Evolutionary conservation across 1,140 invertebrate species (phyloP).

Genomic region (Stegodyphus dumicola): DNA sequence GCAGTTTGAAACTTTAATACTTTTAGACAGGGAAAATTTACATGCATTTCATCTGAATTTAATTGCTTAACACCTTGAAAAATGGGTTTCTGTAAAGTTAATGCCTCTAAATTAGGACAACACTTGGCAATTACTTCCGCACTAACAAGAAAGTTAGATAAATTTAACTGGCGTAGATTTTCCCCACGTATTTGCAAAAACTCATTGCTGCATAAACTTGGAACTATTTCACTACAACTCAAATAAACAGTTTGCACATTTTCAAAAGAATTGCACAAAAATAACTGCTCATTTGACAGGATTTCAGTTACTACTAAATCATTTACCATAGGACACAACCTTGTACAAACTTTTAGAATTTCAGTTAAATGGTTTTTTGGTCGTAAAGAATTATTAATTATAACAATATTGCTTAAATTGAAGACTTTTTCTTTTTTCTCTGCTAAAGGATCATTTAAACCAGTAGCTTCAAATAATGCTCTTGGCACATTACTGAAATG

Average conservation of each 20-base stretch:
- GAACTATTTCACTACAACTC: slow-evolving; percentile 20
- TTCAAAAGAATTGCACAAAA: slow-evolving; percentile 15
- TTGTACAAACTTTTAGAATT: slow-evolving; percentile 33
- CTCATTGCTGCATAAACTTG: slow-evolving; percentile 27
- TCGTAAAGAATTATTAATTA: slow-evolving; percentile 46
- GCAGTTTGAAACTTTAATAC: slow-evolving; percentile 20
- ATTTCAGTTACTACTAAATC: slow-evolving; percentile 35
- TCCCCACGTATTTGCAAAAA: slow-evolving; percentile 23
- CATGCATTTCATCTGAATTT: background rate
- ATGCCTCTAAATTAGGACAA: slow-evolving; percentile 32
- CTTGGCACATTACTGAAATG: slow-evolving; percentile 37
- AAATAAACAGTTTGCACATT: slow-evolving; percentile 16
- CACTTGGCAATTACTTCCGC: slow-evolving; percentile 3
- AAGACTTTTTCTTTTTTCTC: slow-evolving; percentile 13
- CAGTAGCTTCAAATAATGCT: slow-evolving; percentile 55
- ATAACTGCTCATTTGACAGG: slow-evolving; percentile 15
- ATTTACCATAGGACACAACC: slow-evolving; percentile 30
- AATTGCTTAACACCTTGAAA: background rate
- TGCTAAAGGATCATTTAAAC: slow-evolving; percentile 33
- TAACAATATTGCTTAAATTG: slow-evolving; percentile 40
- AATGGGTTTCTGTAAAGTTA: slow-evolving; percentile 14
- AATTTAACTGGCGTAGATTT: slow-evolving; percentile 2
- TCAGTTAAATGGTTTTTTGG: slow-evolving; percentile 46
- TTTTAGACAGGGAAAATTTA: slow-evolving; percentile 34
- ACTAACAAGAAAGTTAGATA: slow-evolving; percentile 24